A percentile compares a stretch with the other conserved stretches of the same genome.
phyloP scores from a whole-genome alignment of 2,797 vertebrate species.

The Channa striata region DNA sequence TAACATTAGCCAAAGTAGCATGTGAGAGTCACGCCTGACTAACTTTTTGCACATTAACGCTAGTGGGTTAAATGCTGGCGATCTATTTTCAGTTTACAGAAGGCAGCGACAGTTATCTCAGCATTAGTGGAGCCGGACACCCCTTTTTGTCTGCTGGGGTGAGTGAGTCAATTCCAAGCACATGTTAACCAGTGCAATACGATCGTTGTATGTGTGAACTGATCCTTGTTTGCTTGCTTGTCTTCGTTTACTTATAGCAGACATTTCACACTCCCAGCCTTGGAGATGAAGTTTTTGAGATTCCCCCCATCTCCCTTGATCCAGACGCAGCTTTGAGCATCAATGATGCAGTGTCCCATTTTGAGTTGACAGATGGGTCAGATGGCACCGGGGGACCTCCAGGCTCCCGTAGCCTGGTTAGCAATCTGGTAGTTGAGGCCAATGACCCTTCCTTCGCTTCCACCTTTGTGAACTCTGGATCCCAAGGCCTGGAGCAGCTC shows the following conservation, averaged over 20 bases:
- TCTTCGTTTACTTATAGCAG: slow-evolving; percentile 68
- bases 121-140: slow-evolving; percentile 86
- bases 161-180: slow-evolving; percentile 45
- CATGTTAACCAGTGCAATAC: neutral
- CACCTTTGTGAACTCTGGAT: slow-evolving; percentile 81
- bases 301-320: slow-evolving; percentile 93
- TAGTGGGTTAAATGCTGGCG: neutral
- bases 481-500: slow-evolving; percentile 83
- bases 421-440: slow-evolving; percentile 81
- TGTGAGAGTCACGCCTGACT: neutral
- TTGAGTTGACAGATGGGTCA: slow-evolving; percentile 83
- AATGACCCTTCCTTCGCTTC: slow-evolving; percentile 86
- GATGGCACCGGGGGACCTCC: slow-evolving; percentile 75
- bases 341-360: slow-evolving; percentile 90
- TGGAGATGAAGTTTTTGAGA: slow-evolving; percentile 95
- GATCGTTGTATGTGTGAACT: accelerated
- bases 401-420: slow-evolving; percentile 75
- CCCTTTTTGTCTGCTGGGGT: slow-evolving; percentile 91
- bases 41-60: accelerated
- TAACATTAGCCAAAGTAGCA: accelerated
- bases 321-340: slow-evolving; percentile 89
- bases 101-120: slow-evolving; percentile 86
- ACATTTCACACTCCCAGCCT: slow-evolving; percentile 94
- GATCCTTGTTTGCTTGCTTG: neutral
- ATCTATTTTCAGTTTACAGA: slow-evolving; percentile 84